phyloP scores from a whole-genome alignment of 2,888 invertebrate species.

The Mongoloraphidia duomilia region DNA sequence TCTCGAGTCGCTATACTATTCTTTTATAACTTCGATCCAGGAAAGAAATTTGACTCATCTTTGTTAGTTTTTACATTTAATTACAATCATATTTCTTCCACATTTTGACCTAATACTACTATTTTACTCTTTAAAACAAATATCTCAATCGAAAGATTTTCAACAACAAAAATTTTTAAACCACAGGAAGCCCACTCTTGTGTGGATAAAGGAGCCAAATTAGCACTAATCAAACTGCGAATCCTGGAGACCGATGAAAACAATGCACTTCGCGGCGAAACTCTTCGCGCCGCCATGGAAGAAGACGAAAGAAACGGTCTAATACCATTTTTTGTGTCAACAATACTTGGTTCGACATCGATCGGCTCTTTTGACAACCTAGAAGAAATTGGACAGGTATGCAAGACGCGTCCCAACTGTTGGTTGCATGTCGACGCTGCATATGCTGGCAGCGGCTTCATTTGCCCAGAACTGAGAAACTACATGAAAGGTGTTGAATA shows the following conservation, averaged over 20 bases:
- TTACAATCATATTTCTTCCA: no score
- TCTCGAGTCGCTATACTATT: no score
- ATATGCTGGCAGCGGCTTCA: constrained; percentile 75
- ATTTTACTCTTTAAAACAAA: no score
- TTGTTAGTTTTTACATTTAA: no score
- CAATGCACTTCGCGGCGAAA: constrained; percentile 46
- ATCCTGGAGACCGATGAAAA: constrained; percentile 58
- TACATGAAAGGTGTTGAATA: constrained; percentile 51
- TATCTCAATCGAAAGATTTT: no score
- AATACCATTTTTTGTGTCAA: constrained; percentile 70
- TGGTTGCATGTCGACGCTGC: constrained; percentile 85
- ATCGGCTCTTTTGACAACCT: constrained; percentile 75
- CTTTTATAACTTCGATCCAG: no score
- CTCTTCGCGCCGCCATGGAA: constrained; percentile 45
- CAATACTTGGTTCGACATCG: constrained; percentile 71
- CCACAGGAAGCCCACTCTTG: constrained; percentile 62
- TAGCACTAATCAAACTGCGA: constrained; percentile 54
- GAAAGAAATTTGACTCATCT: no score
- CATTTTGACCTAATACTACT: no score
- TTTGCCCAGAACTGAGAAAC: constrained; percentile 67
- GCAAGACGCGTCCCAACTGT: constrained; percentile 41
- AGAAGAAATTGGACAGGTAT: constrained; percentile 60
- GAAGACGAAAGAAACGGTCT: constrained; percentile 61
- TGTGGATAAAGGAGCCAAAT: constrained; percentile 66
- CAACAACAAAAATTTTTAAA: no score